Evolutionary conservation across 1,140 invertebrate genomes (phyloP).

Genomic region (Brachionus rubens): DNA sequence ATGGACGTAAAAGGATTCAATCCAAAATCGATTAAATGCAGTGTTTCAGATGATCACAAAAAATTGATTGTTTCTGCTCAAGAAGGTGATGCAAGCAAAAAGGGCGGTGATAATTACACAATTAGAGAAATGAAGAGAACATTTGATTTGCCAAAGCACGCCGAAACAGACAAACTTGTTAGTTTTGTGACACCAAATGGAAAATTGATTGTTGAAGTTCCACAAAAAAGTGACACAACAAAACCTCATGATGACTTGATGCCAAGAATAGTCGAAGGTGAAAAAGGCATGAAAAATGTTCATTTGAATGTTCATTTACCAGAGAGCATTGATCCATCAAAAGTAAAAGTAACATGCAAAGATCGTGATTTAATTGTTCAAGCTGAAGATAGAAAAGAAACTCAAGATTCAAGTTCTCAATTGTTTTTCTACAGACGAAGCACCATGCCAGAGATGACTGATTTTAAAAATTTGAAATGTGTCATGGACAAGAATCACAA

Average conservation of each 20-base stretch:
- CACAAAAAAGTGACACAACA: constrained; percentile 8
- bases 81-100: constrained; percentile 28
- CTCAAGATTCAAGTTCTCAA: constrained; percentile 9
- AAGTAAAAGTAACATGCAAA: constrained; percentile 46
- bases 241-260: constrained; percentile 21
- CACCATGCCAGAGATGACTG: constrained; percentile 39
- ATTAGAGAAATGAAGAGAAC: constrained; percentile 6
- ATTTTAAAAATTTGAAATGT: constrained; percentile 32
- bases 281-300: constrained; percentile 43
- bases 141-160: constrained; percentile 29
- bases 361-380: constrained; percentile 46
- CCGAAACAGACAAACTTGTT: constrained; percentile 33
- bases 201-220: constrained; percentile 40
- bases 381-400: constrained; percentile 39
- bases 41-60: constrained; percentile 10
- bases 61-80: constrained; percentile 35
- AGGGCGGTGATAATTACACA: constrained; percentile 20
- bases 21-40: constrained; percentile 17
- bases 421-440: constrained; percentile 39
- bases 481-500: constrained; percentile 31
- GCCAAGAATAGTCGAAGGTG: constrained; percentile 30
- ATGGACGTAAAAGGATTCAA: constrained; percentile 10
- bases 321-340: constrained; percentile 36
- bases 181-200: constrained; percentile 23
- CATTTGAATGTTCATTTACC: constrained; percentile 14